Base-by-base conservation (phyloP, 1,140 invertebrate species). In the Trichonephila clavata region DNA sequence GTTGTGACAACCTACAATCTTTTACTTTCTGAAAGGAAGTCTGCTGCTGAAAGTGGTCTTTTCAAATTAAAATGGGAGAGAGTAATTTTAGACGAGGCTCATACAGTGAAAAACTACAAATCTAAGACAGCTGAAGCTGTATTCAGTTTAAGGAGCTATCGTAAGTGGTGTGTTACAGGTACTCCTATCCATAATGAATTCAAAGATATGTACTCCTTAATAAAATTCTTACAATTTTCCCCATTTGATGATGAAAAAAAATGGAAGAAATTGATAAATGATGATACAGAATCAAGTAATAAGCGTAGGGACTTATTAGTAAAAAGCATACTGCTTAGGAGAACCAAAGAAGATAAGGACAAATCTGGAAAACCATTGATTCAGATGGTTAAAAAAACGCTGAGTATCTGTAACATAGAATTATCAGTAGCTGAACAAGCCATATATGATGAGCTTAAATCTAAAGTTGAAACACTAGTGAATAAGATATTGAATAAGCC, bases 161-260 rank as follows among this genome's bases (percentile, higher is more conserved):
- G 97, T 57, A 97, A 98, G 71, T 99, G 98, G 98, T 97, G 97
- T 0, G 96, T 99, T 1, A 99, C 98, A 13, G 99, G 99, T 18
- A 99, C 99, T 0, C 99, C 99, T 0, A 97, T 99, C 87, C 99
- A 99, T 94, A 99, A 99, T 95, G 98, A 98, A 95, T 97, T 98
- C 95, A 95, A 97, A 65, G 98, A 99, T 96, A 96, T 99, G 27
- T 99, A 97, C 96, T 97, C 98, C 0, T 96, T 99, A 27, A 95
- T 99, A 0, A 98, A 95, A 95, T 96, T 94, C 43, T 61, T 94
- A 16, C 59, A 90, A 39, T 90, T 89, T 94, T 18, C 32, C 1
- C 86, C 93, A 32, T 94, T 94, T 60, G 93, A 94, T 90, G 77
- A 94, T 84, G 60, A 24, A 13, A 83, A 83, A 13, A 90, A 65